phyloP scores from a whole-genome alignment of 2,888 invertebrate genomes.

The Tetragonula carbonaria region DNA sequence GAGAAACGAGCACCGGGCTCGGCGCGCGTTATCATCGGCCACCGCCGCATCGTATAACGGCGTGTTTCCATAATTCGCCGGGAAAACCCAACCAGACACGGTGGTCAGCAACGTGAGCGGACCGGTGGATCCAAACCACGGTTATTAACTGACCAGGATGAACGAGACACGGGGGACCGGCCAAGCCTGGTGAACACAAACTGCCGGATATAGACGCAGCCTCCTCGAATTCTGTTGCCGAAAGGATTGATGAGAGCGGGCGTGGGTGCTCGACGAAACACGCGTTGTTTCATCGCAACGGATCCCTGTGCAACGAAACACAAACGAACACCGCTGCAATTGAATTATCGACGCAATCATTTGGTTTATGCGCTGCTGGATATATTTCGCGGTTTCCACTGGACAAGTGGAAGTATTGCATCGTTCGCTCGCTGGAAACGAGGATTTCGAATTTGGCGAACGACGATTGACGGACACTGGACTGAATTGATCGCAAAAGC shows the following conservation, averaged over 20 bases:
- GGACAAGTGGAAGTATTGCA: neutral
- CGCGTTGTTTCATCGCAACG: conserved; percentile 7
- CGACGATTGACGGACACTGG: too few relatives aligned
- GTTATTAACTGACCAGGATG: conserved; percentile 82
- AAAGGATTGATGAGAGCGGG: conserved; percentile 74
- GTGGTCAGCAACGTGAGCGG: conserved; percentile 62
- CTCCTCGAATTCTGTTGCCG: conserved; percentile 66
- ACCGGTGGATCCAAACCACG: conserved; percentile 66
- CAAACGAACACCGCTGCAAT: conserved; percentile 61
- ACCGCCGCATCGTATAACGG: conserved; percentile 76
- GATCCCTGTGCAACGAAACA: neutral
- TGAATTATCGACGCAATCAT: conserved; percentile 56
- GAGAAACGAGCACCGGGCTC: conserved; percentile 76
- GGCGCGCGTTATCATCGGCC: conserved; percentile 68
- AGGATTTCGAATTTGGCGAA: neutral
- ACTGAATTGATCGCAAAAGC: too few relatives aligned
- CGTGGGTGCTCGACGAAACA: conserved; percentile 46
- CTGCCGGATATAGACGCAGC: conserved; percentile 53
- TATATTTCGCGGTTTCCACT: neutral
- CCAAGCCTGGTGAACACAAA: conserved; percentile 55
- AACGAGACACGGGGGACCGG: conserved; percentile 82
- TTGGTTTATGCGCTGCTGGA: neutral
- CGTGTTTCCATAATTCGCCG: conserved; percentile 80
- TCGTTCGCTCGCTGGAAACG: neutral
- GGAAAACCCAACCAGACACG: conserved; percentile 71